Base-by-base conservation (phyloP, 37 sponge, comb jelly and placozoan genomes). In the Beroe ovata region DNA sequence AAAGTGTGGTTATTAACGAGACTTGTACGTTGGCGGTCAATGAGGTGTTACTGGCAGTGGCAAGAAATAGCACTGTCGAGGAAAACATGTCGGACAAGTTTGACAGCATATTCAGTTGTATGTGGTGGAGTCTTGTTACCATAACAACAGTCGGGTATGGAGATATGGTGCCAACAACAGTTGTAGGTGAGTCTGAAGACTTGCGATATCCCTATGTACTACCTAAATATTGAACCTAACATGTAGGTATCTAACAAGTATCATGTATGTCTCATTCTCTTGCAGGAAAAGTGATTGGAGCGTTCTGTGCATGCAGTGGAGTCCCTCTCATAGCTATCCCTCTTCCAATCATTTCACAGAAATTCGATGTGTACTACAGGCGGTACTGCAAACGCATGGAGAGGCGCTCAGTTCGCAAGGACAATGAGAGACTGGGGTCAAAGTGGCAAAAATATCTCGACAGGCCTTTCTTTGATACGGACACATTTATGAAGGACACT, bases 91-190 rank as follows among this genome's bases (percentile, higher is more conserved):
- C 69, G 36, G 69, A 26, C 69, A 77, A 77, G 84, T 77, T 77
- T 20, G 84, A 77, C n/a, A 77, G 84, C 47, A 36, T 77, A 14
- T 77, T 77, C 47, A 42, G 54, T 35, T 77, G 84, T 20, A 77
- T 77, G 84, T 77, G 84, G 84, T 77, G 84, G 84, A 77, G 84
- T 40, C 84, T 77, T 1, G 28, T 77, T 77, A 77, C 84, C 84
- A 77, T 77, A 77, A 77, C 84, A 3, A 77, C 84, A 8, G 84
- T 77, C 36, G 84, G 84, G 84, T 77, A 77, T 35, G 84, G 84
- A 18, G 84, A 77, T 54, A 77, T 77, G 84, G 84, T 77, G 41
- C 84, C 84, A 1, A 41, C 84, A 6, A 33, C 84, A 40, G 33
- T 35, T 42, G 54, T 77, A 20, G 84, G 84, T 77, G 22, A 77